Conservation (phyloP, 2,797 vertebrate species). For the Oceanodroma leucorhoa region DNA sequence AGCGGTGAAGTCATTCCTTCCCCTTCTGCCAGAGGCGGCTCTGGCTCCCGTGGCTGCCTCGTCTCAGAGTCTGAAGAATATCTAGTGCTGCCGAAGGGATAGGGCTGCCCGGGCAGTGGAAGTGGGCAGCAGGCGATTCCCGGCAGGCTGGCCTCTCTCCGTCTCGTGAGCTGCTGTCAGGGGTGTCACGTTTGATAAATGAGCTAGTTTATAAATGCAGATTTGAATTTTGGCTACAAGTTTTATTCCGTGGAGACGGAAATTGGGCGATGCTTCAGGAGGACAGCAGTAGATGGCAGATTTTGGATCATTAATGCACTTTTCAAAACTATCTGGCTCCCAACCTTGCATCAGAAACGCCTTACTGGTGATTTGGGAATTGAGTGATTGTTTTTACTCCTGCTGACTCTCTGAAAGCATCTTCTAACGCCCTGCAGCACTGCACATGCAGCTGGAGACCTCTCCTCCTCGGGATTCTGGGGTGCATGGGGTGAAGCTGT, state of each 20-base stretch:
- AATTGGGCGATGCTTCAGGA: not conserved
- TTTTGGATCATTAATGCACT: not conserved
- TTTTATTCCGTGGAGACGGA: not conserved
- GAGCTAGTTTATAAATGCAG: not conserved
- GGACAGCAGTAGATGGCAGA: not conserved
- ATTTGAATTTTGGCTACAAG: not conserved
- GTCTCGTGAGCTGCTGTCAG: not conserved
- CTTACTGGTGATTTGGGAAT: not conserved
- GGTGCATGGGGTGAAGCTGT: not conserved
- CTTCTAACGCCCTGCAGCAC: not conserved
- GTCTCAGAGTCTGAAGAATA: not conserved
- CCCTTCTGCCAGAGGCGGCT: not conserved
- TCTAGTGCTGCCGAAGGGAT: not conserved
- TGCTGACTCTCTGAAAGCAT: not conserved
- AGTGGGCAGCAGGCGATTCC: not conserved
- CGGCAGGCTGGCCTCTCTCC: not conserved
- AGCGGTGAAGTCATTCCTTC: not conserved
- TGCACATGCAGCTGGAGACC: fast-evolving
- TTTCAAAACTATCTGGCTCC: not conserved
- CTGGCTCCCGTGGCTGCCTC: not conserved
- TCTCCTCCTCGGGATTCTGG: not conserved
- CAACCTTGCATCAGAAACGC: not conserved
- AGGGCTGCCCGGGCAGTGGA: not conserved
- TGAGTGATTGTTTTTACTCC: not conserved
- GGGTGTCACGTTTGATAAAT: not conserved